phyloP scores from a whole-genome alignment of 2,113 vertebrate genomes.

The Ptilorrhoa leucosticta region DNA sequence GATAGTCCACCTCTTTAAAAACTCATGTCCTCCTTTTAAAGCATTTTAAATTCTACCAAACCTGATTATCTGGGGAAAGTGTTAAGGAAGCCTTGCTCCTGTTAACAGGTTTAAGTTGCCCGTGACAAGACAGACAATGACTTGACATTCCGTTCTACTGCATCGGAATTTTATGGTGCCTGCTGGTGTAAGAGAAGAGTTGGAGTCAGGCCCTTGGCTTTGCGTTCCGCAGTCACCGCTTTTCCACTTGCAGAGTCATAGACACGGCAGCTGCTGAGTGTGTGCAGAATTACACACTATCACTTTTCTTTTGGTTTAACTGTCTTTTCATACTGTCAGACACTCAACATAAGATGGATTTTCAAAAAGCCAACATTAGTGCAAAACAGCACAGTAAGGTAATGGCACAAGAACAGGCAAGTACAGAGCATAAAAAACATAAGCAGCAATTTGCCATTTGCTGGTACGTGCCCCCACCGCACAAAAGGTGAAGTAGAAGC shows the following conservation, averaged over 20 bases:
- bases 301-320: not conserved
- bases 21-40: not conserved
- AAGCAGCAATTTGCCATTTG: not conserved
- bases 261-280: not conserved
- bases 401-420: not conserved
- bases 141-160: not conserved
- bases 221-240: not conserved
- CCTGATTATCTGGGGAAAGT: not conserved
- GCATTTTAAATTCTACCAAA: not conserved
- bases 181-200: not conserved
- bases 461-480: fast-evolving
- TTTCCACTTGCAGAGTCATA: not conserved
- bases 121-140: not conserved
- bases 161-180: not conserved
- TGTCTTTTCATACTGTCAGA: not conserved
- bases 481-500: not conserved
- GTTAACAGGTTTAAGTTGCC: not conserved
- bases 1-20: not conserved
- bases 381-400: not conserved
- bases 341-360: fast-evolving
- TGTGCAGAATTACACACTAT: not conserved
- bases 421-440: not conserved
- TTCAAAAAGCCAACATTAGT: not conserved
- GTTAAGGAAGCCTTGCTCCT: not conserved
- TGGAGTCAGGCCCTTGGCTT: not conserved